A percentile compares a stretch with the other conserved stretches of the same genome.
phyloP scores from a whole-genome alignment of 2,113 vertebrate genomes.

The Engystomops pustulosus region DNA sequence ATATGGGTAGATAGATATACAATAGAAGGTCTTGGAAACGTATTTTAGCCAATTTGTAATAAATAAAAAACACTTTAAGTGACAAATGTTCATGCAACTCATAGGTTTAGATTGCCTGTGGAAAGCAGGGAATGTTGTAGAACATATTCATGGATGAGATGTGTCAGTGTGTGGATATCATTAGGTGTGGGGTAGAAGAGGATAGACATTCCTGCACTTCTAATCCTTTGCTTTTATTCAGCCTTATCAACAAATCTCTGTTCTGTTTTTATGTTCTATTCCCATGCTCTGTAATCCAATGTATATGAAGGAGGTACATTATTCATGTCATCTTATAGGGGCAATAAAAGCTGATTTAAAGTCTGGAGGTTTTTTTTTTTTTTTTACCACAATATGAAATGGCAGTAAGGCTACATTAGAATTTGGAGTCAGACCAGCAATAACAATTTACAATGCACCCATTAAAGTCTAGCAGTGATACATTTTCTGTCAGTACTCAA shows the following conservation, averaged over 20 bases:
- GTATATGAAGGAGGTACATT: conserved; percentile 45
- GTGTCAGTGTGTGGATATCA: conserved; percentile 24
- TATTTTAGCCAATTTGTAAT: no score
- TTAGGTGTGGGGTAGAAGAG: not conserved
- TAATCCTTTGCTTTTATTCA: conserved; percentile 43
- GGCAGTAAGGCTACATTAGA: conserved; percentile 49
- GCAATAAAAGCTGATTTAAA: conserved; percentile 53
- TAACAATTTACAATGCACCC: conserved; percentile 50
- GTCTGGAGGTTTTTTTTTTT: conserved; percentile 14
- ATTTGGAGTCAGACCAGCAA: conserved; percentile 51
- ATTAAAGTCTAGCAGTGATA: conserved; percentile 41
- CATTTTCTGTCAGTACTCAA: conserved; percentile 47
- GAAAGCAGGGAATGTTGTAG: not conserved
- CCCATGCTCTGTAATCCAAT: conserved; percentile 46
- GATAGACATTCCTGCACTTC: conserved; percentile 8
- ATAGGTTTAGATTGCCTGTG: not conserved
- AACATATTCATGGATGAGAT: not conserved
- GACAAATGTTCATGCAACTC: not conserved
- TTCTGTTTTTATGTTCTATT: conserved; percentile 48
- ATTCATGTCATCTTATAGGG: conserved; percentile 49
- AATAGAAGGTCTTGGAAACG: no score
- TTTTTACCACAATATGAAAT: conserved; percentile 51
- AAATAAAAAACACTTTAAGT: no score
- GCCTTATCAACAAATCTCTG: conserved; percentile 38
- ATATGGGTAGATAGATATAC: no score